These are phyloP conservation scores for Lophotriccus pileatus DNA, from an alignment of 2,797 vertebrate genomes.

Conservation along the genomic window DNA sequence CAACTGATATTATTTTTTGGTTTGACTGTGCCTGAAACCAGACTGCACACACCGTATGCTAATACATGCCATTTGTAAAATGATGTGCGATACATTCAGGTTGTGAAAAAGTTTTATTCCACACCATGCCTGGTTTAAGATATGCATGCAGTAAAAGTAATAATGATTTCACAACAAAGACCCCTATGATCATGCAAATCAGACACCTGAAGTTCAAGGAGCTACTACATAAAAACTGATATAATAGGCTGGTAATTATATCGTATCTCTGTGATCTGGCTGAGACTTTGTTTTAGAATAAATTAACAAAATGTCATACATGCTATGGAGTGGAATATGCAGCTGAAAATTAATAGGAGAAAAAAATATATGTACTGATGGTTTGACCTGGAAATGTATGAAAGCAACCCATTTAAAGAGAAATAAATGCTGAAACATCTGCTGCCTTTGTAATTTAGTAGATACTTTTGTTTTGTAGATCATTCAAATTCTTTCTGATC, in stretches of 20 bases:
- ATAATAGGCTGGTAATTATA: not conserved
- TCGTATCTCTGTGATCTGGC: not conserved
- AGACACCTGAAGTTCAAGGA: not conserved
- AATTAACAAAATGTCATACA: not conserved
- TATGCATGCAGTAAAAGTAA: not conserved
- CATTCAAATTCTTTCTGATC: constrained; percentile 38
- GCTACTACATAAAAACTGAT: not conserved
- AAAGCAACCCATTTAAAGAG: not conserved
- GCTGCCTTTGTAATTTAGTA: constrained; percentile 40
- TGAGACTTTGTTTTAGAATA: not conserved
- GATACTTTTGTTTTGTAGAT: constrained; percentile 41
- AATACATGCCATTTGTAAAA: not conserved
- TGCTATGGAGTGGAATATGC: not conserved
- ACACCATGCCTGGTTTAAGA: not conserved
- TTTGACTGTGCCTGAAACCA: not conserved
- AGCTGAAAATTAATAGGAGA: not conserved
- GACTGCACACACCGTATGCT: not conserved
- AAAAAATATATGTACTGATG: not conserved
- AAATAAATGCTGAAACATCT: constrained; percentile 52
- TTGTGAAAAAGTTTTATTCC: not conserved
- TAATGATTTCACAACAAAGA: not conserved
- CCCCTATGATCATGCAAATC: not conserved
- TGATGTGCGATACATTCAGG: not conserved
- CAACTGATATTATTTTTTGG: not conserved
- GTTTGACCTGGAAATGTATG: constrained; percentile 1